Base-by-base conservation (phyloP, 2,797 vertebrate species). In the Megaceryle alcyon region DNA sequence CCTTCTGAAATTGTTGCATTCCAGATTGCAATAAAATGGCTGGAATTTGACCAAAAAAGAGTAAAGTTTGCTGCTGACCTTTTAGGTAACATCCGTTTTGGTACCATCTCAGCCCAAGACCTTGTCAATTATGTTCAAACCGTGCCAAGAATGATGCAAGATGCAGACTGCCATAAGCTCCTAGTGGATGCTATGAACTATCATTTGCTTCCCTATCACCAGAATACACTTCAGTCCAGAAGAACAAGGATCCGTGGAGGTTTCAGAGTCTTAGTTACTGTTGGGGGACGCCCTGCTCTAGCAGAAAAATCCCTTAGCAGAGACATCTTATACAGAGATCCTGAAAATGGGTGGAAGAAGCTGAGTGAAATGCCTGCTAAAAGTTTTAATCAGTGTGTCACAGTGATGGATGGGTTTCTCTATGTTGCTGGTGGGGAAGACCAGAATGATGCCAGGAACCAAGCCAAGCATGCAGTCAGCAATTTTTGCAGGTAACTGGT, bases 131-230 rank as follows among this genome's bases (percentile, higher is more conserved):
- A 99, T 14, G 99, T 99, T 88, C 99, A 99, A 96, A 99, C 98
- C 44, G 98, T 99, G 64, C 99, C 99, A 1, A 98, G 99, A 97
- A 99, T 99, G 99, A 99, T 99, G 99, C 98, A 99, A 98, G 99
- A 99, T 90, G 53, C 98, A 1, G 99, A 99, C 65, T 99, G 99
- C 97, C 99, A 99, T 96, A 99, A 99, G 95, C 99, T 99, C 77
- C 98, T 99, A 5, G 99, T 99, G 46, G 99, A 99, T 84, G 99
- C 99, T 87, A 99, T 99, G 99, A 99, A 99, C 97, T 99, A 99
- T 94, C 99, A 99, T 93, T 98, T 99, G 91, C 98, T 99, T 95
- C 99, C 99, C 1, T 99, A 98, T 96, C 99, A 99, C 97, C 99
- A 99, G 97, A 99, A 99, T 97, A 99, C 99, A 70, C 95, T 99